Evolutionary conservation across 2,113 vertebrate species (phyloP).

Genomic region (western clawed frog (Xenopus tropicalis)): DNA sequence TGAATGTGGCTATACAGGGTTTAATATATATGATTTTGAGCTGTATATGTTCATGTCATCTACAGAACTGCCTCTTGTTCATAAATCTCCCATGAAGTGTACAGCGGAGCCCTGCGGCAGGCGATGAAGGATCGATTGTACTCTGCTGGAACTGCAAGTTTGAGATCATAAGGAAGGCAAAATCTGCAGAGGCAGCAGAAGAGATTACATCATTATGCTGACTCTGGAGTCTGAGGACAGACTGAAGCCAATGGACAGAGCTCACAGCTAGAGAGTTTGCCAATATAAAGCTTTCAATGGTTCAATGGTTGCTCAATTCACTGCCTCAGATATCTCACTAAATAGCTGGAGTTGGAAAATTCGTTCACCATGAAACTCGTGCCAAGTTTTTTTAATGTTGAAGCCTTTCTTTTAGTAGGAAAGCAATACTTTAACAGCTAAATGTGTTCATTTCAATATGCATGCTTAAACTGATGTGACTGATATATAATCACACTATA

Average conservation of each 20-base stretch:
- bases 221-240: constrained; percentile 22
- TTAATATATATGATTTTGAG: not conserved
- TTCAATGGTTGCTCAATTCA: constrained; percentile 23
- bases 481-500: too few species aligned
- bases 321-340: constrained; percentile 40
- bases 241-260: constrained; percentile 24
- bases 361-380: constrained; percentile 5
- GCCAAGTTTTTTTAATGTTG: too few species aligned
- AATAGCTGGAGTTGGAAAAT: not conserved
- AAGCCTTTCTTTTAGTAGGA: too few species aligned
- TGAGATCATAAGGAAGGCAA: constrained; percentile 37
- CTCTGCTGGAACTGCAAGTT: constrained; percentile 40
- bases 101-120: constrained; percentile 11
- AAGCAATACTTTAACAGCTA: too few species aligned
- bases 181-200: constrained; percentile 34
- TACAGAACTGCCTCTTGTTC: constrained; percentile 4
- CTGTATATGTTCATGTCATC: not conserved
- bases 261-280: constrained; percentile 8
- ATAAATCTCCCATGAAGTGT: constrained; percentile 26
- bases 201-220: constrained; percentile 38
- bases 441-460: too few species aligned
- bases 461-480: too few species aligned
- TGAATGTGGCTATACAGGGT: too few species aligned
- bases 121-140: constrained; percentile 19
- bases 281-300: constrained; percentile 8